phyloP scores from a whole-genome alignment of 1,140 invertebrate genomes.

The Octopus sinensis region DNA sequence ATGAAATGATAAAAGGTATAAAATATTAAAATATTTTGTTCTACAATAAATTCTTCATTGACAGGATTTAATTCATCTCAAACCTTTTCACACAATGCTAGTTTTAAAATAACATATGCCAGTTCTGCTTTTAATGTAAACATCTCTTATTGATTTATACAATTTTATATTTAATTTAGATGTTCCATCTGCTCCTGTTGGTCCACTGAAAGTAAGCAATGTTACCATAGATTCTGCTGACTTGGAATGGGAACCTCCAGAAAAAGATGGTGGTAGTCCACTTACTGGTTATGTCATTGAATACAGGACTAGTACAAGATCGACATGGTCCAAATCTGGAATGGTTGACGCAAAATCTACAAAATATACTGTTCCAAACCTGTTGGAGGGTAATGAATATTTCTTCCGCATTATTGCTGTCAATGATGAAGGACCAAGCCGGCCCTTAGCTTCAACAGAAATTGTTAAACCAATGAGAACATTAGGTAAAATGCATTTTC shows the following conservation, averaged over 20 bases:
- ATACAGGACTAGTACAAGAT: constrained; percentile 62
- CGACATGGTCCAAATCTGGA: constrained; percentile 83
- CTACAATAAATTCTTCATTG: no score
- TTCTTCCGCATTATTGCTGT: constrained; percentile 75
- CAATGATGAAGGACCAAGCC: constrained; percentile 89
- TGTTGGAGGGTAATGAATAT: constrained; percentile 40
- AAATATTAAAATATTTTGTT: no score
- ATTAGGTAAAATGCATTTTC: constrained; percentile 65
- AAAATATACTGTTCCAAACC: constrained; percentile 31
- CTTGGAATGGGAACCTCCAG: constrained; percentile 47
- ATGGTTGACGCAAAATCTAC: constrained; percentile 58
- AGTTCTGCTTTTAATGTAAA: no score
- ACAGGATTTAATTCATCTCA: no score
- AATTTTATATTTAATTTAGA: background rate
- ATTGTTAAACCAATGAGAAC: constrained; percentile 91
- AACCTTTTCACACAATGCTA: no score
- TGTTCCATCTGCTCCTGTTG: constrained; percentile 16
- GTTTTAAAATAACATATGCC: no score
- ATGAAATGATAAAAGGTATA: no score
- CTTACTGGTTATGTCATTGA: constrained; percentile 50
- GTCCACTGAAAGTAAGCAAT: constrained; percentile 27
- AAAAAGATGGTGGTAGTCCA: constrained; percentile 47
- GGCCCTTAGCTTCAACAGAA: constrained; percentile 82
- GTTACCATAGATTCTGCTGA: constrained; percentile 35
- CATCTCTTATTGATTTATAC: no score